These are phyloP conservation scores for Oreortyx pictus DNA, from an alignment of 2,797 vertebrate genomes.

Conservation along the genomic window DNA sequence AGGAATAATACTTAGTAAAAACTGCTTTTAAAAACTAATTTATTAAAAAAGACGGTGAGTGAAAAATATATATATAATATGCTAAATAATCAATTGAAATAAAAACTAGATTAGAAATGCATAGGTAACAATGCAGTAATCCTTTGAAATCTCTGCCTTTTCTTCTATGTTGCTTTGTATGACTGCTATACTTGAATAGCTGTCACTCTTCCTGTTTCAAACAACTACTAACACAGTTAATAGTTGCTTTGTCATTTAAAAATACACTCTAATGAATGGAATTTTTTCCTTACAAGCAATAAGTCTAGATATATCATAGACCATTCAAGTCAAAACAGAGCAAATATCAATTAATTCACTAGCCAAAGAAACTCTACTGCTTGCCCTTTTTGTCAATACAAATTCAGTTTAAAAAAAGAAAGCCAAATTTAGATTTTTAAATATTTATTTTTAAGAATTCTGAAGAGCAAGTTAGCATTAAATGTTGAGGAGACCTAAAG, in stretches of 20 bases:
- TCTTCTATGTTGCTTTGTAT: background rate
- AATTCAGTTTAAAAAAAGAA: background rate
- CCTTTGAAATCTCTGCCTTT: background rate
- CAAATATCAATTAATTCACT: background rate
- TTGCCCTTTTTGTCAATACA: background rate
- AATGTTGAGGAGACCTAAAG: background rate
- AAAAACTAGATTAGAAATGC: background rate
- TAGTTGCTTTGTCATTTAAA: background rate
- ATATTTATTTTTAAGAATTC: background rate
- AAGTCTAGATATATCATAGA: background rate
- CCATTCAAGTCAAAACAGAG: background rate
- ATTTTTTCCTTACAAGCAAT: background rate
- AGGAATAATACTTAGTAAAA: constrained; percentile 55
- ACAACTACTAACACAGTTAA: background rate
- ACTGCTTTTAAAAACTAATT: background rate
- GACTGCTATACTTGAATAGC: background rate
- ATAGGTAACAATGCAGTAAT: background rate
- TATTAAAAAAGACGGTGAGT: constrained; percentile 4
- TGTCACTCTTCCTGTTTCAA: background rate
- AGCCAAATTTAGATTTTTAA: background rate
- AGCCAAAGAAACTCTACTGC: background rate
- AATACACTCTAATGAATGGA: background rate
- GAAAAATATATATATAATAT: background rate
- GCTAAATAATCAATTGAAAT: background rate
- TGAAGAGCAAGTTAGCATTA: background rate